phyloP scores from a whole-genome alignment of 2,888 invertebrate species.

The Pyrrhia umbra region DNA sequence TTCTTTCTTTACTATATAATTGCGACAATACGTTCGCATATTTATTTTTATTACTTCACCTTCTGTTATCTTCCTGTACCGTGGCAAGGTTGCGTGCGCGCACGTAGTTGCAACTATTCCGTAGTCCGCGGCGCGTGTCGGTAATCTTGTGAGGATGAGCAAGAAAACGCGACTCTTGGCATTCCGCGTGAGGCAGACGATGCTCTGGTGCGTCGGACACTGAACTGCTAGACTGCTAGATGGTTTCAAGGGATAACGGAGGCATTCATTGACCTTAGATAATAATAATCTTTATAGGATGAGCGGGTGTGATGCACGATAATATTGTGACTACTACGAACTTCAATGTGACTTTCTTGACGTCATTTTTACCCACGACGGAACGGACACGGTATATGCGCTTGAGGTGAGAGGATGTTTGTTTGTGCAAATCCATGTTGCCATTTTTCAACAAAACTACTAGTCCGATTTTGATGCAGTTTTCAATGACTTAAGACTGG shows the following conservation, averaged over 20 bases:
- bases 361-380: too few species aligned
- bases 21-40: too few species aligned
- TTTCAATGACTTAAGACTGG: too few species aligned
- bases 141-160: slow-evolving; percentile 60
- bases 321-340: too few species aligned
- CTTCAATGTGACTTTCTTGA: too few species aligned
- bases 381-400: too few species aligned
- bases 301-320: not conserved
- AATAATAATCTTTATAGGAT: not conserved
- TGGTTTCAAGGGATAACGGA: not conserved
- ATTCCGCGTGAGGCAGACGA: slow-evolving; percentile 47
- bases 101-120: slow-evolving; percentile 41
- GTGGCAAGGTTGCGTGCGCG: slow-evolving; percentile 30
- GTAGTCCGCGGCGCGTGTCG: slow-evolving; percentile 51
- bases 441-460: too few species aligned
- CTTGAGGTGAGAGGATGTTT: too few species aligned
- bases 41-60: too few species aligned
- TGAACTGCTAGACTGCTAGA: slow-evolving; percentile 35
- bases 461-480: too few species aligned
- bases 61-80: not conserved
- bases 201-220: slow-evolving; percentile 42
- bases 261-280: slow-evolving; percentile 7
- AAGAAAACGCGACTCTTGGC: slow-evolving; percentile 64
- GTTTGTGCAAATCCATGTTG: too few species aligned
- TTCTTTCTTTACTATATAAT: too few species aligned